phyloP scores from a whole-genome alignment of 2,888 invertebrate genomes.

The Atrina japonica region DNA sequence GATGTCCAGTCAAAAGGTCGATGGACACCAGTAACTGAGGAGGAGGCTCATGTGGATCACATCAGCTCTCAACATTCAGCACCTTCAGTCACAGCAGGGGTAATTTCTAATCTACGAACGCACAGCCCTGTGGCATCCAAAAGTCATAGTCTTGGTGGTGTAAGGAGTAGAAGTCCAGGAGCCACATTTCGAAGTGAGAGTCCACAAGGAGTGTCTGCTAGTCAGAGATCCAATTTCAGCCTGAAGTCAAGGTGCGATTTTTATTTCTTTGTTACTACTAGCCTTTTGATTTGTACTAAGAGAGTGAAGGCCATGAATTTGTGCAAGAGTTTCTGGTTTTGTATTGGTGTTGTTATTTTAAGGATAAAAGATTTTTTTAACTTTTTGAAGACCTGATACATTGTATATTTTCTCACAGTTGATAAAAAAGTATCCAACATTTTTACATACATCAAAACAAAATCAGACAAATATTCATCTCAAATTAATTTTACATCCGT shows the following conservation, averaged over 20 bases:
- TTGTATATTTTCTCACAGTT: too few species aligned
- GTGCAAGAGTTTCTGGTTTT: too few species aligned
- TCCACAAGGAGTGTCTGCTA: constrained; percentile 29
- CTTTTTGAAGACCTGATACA: too few species aligned
- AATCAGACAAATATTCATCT: too few species aligned
- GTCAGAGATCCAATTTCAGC: constrained; percentile 22
- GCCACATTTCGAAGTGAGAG: constrained; percentile 34
- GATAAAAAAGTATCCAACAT: too few species aligned
- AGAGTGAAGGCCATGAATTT: too few species aligned
- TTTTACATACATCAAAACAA: too few species aligned
- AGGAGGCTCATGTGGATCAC: constrained; percentile 36
- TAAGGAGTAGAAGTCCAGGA: constrained; percentile 40
- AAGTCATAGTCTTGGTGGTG: constrained; percentile 24
- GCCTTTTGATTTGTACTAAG: too few species aligned
- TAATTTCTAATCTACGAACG: constrained; percentile 13
- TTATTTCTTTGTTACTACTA: too few species aligned
- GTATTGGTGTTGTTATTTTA: too few species aligned
- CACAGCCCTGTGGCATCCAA: constrained; percentile 25
- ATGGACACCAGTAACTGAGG: constrained; percentile 36
- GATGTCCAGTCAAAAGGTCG: not conserved
- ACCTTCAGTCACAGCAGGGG: constrained; percentile 14
- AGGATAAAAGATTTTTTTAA: too few species aligned
- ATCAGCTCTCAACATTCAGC: constrained; percentile 38
- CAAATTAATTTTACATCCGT: too few species aligned
- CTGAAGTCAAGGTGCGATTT: constrained; percentile 18